Evolutionary conservation across 2,888 invertebrate species (phyloP), one percentile per base, ranked within the genome.

Genomic region (Lepas anatifera): DNA sequence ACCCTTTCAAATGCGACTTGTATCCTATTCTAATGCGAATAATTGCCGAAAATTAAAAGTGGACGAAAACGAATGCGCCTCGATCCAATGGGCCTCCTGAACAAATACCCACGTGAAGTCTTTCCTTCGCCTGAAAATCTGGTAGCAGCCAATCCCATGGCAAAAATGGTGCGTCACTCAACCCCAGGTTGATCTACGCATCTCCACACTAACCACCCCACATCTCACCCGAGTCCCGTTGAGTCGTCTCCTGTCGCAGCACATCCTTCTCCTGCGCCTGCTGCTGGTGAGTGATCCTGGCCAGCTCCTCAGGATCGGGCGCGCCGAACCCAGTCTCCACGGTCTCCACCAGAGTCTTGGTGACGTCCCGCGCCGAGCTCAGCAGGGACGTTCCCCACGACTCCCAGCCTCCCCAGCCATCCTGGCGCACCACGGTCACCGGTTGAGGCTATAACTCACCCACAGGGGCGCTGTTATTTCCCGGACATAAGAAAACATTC

Each of bases 221-320:
- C 29, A 10, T 16, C 32, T 16, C 32, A 18, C 3, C 35, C 35
- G 29, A 4, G n/a, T 32, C 22, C 35, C 35, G 63, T 16, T 22
- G 7, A 3, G 6, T 1, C 50, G 4, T 25, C 22, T 48, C 29
- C 32, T 58, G 58, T 7, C 13, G 58, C 35, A 22, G 18, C 35
- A 35, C 18, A 6, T 64, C 22, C 25, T 37, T 2, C 39, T 37
- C 2, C 39, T 39, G 64, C 13, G n/a, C 25, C 37, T 25, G 37
- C 37, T 25, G 1, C 64, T n/a, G 39, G 10, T 41, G 70, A 1
- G 63, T 77, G 74, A 79, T 79, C 50, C 83, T 82, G 0, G 88
- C 91, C 70, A 92, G 76, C 77, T 92, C 89, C 77, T 87, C 89
- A 0, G 94, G 91, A 76, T 90, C 86, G 0, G 93, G 92, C 0